phyloP scores from a whole-genome alignment of 1,140 invertebrate species.

The Diprion similis region DNA sequence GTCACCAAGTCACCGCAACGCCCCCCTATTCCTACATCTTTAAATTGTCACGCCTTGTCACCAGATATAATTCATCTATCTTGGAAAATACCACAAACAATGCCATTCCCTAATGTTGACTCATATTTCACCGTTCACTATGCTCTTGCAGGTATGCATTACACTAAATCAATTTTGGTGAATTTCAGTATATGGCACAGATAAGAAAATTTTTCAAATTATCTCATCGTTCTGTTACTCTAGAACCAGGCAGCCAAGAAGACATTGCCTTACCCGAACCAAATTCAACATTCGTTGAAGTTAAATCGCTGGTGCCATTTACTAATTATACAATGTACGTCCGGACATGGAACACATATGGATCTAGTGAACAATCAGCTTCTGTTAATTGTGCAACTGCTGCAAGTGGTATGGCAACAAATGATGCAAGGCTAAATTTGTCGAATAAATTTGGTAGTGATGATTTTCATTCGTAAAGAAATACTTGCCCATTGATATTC shows the following conservation, averaged over 20 bases:
- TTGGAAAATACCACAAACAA: constrained; percentile 63
- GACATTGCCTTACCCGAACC: constrained; percentile 60
- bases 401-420: constrained; percentile 62
- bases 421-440: neutral
- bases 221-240: constrained; percentile 23
- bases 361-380: constrained; percentile 69
- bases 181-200: constrained; percentile 4
- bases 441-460: constrained; percentile 13
- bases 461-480: neutral
- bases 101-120: constrained; percentile 58
- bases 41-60: constrained; percentile 64
- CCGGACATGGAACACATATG: constrained; percentile 67
- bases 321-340: constrained; percentile 76
- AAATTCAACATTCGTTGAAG: constrained; percentile 62
- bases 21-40: constrained; percentile 65
- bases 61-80: constrained; percentile 65
- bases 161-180: neutral
- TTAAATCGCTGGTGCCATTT: constrained; percentile 66
- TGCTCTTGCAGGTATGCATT: constrained; percentile 62
- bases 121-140: constrained; percentile 71
- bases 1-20: constrained; percentile 64
- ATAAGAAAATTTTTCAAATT: neutral
- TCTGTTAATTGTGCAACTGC: constrained; percentile 67
- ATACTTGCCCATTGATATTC: constrained; percentile 2
- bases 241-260: constrained; percentile 62